Evolutionary conservation across 2,797 vertebrate species (phyloP).

Genomic region (Gallinago solitaria): DNA sequence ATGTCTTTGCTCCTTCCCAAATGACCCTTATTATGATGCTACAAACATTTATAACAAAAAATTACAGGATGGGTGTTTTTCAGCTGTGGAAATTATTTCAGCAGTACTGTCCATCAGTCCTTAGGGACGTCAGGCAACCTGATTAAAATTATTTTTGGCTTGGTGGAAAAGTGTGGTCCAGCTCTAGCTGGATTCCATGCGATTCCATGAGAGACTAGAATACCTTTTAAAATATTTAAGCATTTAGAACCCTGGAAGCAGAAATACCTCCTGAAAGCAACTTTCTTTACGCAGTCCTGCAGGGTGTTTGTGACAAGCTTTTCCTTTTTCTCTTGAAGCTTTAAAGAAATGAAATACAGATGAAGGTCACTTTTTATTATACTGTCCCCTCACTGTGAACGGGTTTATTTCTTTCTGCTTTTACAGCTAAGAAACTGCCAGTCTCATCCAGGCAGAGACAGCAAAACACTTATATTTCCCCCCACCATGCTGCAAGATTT

Average conservation of each 20-base stretch:
- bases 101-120: background rate
- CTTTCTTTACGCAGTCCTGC: background rate
- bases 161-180: background rate
- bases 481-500: background rate
- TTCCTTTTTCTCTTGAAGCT: background rate
- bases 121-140: background rate
- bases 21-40: background rate
- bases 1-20: background rate
- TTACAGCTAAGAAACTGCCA: constrained; percentile 6
- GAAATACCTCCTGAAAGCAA: background rate
- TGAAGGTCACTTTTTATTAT: constrained; percentile 16
- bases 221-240: background rate
- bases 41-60: background rate
- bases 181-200: background rate
- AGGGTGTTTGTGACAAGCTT: background rate
- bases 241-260: background rate
- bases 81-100: background rate
- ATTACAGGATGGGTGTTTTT: background rate
- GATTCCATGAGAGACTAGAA: background rate
- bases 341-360: constrained; percentile 19
- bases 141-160: background rate
- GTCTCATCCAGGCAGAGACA: background rate
- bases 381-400: background rate
- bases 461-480: background rate
- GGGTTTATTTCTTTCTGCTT: constrained; percentile 15